These are phyloP conservation scores for Acrocephalus arundinaceus DNA, from an alignment of 2,113 vertebrate genomes.

Conservation along the genomic window DNA sequence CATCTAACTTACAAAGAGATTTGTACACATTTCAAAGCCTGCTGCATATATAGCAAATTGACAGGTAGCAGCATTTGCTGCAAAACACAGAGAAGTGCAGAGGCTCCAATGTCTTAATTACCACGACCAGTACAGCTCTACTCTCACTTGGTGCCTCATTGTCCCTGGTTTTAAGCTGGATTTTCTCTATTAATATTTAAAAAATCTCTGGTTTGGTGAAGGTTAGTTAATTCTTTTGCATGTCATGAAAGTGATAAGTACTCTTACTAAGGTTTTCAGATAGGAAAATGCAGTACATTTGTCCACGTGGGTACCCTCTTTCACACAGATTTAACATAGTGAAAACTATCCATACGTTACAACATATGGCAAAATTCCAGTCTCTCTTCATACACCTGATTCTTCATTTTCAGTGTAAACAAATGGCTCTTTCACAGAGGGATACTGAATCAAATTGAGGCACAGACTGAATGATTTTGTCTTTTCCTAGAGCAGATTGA, in stretches of 20 bases:
- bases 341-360: slow-evolving; percentile 45
- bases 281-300: background rate
- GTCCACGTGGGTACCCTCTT: background rate
- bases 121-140: background rate
- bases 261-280: background rate
- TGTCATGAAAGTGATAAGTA: background rate
- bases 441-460: slow-evolving; percentile 22
- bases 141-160: background rate
- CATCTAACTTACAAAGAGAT: background rate
- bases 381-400: slow-evolving; percentile 8
- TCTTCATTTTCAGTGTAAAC: slow-evolving; percentile 26
- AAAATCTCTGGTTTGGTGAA: background rate
- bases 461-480: background rate
- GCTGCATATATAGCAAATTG: background rate
- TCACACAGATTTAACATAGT: background rate
- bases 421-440: slow-evolving; percentile 29
- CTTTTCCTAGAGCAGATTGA: background rate
- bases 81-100: background rate
- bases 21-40: background rate
- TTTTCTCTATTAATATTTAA: background rate
- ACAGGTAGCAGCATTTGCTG: background rate
- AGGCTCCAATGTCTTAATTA: background rate
- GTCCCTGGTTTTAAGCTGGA: background rate
- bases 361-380: slow-evolving; percentile 47
- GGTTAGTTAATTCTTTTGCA: background rate